Conservation (phyloP, 2,113 vertebrate species). For the Lates calcarifer region DNA sequence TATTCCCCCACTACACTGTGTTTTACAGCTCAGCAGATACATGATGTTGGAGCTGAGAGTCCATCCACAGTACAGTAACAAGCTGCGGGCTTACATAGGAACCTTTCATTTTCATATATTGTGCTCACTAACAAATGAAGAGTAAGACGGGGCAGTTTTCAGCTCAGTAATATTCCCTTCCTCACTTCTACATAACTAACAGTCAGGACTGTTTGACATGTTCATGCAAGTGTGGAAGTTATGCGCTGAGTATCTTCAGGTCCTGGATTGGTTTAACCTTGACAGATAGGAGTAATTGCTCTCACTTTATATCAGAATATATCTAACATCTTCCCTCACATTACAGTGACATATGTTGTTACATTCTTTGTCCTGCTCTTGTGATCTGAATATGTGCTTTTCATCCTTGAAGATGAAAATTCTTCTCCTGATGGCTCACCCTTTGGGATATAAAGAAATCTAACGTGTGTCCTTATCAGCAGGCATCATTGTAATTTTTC, state of each 20-base stretch:
- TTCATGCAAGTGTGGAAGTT: slow-evolving; percentile 24
- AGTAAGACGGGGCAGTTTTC: slow-evolving; percentile 9
- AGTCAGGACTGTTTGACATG: slow-evolving; percentile 33
- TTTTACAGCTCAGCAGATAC: slow-evolving; percentile 46
- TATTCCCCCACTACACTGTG: not conserved
- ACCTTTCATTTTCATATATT: not conserved
- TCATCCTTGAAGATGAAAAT: slow-evolving; percentile 60
- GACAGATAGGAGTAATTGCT: slow-evolving; percentile 20
- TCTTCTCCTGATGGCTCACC: slow-evolving; percentile 40
- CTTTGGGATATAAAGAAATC: slow-evolving; percentile 42
- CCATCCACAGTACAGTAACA: slow-evolving; percentile 29
- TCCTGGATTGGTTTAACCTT: slow-evolving; percentile 30
- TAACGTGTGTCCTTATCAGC: slow-evolving; percentile 27
- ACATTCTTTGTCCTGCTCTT: slow-evolving; percentile 12
- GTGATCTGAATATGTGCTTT: slow-evolving; percentile 20
- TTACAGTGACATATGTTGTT: slow-evolving; percentile 35
- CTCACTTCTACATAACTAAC: slow-evolving; percentile 18
- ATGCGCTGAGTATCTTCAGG: slow-evolving; percentile 1
- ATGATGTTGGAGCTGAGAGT: slow-evolving; percentile 37
- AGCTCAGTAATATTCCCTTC: slow-evolving; percentile 15
- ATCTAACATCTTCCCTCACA: slow-evolving; percentile 9
- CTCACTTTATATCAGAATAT: slow-evolving; percentile 14
- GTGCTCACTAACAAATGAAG: slow-evolving; percentile 22
- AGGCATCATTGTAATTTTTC: slow-evolving; percentile 33
- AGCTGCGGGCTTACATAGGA: slow-evolving; percentile 20